Evolutionary conservation across 2,797 vertebrate species (phyloP).

Genomic region (Gobionotothen gibberifrons): DNA sequence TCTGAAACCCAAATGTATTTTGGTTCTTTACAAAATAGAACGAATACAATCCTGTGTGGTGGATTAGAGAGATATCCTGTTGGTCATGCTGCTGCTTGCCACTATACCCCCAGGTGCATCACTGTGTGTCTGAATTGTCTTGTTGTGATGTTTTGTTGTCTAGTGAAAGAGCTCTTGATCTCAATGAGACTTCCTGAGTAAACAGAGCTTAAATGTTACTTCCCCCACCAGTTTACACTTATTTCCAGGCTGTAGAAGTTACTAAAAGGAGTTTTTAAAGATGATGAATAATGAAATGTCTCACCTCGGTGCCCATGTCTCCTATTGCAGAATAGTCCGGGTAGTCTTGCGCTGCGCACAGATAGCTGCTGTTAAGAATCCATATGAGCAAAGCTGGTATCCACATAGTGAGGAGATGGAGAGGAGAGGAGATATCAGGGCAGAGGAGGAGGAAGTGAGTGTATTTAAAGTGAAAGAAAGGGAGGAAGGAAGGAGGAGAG

Average conservation of each 20-base stretch:
- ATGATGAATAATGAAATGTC: constrained; percentile 11
- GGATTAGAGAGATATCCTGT: background rate
- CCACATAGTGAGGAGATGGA: constrained; percentile 82
- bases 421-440: constrained; percentile 49
- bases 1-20: background rate
- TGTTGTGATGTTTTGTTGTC: background rate
- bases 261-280: background rate
- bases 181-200: too few relatives aligned
- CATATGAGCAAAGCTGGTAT: constrained; percentile 80
- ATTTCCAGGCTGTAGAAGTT: background rate
- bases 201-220: background rate
- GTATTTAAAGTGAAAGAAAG: constrained; percentile 35
- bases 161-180: background rate
- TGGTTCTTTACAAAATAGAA: background rate
- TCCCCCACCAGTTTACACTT: background rate
- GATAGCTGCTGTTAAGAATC: constrained; percentile 74
- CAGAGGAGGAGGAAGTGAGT: constrained; percentile 32
- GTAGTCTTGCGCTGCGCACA: constrained; percentile 76
- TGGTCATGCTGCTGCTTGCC: too few relatives aligned
- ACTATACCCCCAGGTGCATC: background rate
- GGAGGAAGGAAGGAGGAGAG: constrained; percentile 45
- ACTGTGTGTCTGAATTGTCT: background rate
- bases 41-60: background rate
- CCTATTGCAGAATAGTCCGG: constrained; percentile 70
- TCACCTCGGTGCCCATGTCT: constrained; percentile 79